Evolutionary conservation across 1,140 invertebrate genomes (phyloP), one percentile per base, ranked within the genome.

Genomic region (Anagrus nilaparvatae): DNA sequence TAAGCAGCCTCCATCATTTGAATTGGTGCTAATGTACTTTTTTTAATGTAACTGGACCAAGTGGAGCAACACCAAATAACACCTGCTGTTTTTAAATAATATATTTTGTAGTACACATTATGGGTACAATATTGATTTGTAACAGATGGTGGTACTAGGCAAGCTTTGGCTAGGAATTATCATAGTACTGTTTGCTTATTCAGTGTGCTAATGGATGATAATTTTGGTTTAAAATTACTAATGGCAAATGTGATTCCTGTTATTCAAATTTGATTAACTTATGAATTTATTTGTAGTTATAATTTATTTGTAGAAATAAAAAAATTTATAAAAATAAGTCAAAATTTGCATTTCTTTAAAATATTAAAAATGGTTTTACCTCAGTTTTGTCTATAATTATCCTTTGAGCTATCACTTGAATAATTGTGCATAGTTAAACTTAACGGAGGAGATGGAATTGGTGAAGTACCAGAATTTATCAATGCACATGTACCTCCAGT

Each of bases 1-100:
- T 80, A 91, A 35, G 89, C 86, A 34, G 88, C 77, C 67, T 97
- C 93, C 75, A 97, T 82, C 81, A 95, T 88, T 57, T 87, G 81
- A 67, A 85, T 63, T 97, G 92, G 43, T 73, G 46, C 55, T 82
- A 78, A 58, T 89, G 81, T 51, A 91, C 86, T 64, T 86, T 82
- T 33, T 72, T 76, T 9, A 97, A 72, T 13, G 89, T 85, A 33
- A 88, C 78, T 8, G 89, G 87, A 7, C 95, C 95, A 18, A 98
- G 70, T 5, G 95, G 95, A 48, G 92, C 92, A 10, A 97, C 93
- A 27, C 94, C 93, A 51, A 97, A 67, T 64, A 97, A 72, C 17
- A n/a, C n/a, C n/a, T n/a, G n/a, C n/a, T n/a, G n/a, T n/a, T n/a
- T n/a, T 50, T 56, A 63, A 49, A 54, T 58, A 45, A n/a, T n/a